Evolutionary conservation across 53 echinoderm and acorn worm species (phyloP).

Genomic region (Patiria pectinifera): DNA sequence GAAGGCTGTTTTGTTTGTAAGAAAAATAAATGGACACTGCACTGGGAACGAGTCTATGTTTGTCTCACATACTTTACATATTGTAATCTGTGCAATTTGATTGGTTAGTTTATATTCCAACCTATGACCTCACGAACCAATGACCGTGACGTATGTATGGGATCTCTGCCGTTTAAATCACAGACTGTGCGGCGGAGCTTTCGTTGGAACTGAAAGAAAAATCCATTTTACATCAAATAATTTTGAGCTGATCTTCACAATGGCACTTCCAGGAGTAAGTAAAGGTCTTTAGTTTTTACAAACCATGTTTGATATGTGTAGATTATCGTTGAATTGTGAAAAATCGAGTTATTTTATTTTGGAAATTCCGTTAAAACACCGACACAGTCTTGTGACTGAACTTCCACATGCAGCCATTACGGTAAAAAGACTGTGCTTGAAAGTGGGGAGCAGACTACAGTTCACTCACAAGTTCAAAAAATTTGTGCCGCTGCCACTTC

Average conservation of each 20-base stretch:
- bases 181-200: background rate
- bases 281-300: background rate
- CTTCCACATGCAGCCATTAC: background rate
- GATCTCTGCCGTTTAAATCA: constrained; percentile 34
- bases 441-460: constrained; percentile 3
- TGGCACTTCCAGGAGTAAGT: constrained; percentile 71
- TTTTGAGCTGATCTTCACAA: background rate
- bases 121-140: constrained; percentile 49
- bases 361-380: background rate
- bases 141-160: background rate
- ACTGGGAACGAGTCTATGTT: too few species aligned
- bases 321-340: background rate
- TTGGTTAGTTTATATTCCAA: constrained; percentile 48
- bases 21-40: too few species aligned
- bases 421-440: background rate
- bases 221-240: background rate
- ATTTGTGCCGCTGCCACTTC: background rate
- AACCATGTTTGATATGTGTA: background rate
- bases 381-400: background rate
- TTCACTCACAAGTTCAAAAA: background rate
- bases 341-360: background rate
- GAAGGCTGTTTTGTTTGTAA: too few species aligned
- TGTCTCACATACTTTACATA: background rate
- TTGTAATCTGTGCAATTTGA: background rate
- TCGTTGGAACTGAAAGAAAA: background rate